phyloP scores from a whole-genome alignment of 2,888 invertebrate species.

The Volucella inflata region DNA sequence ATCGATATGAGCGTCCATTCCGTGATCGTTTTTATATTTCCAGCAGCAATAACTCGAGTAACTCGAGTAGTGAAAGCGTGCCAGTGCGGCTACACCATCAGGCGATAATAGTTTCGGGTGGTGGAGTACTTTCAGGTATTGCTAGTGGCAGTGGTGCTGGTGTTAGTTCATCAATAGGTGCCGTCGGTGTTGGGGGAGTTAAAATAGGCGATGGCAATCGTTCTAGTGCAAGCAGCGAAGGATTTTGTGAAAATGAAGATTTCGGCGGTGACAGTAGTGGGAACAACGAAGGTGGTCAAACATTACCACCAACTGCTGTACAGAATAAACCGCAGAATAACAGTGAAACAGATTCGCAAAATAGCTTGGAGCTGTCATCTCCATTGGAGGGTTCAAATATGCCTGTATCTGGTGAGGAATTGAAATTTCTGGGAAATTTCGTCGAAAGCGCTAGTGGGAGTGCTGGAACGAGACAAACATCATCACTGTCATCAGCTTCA shows the following conservation, averaged over 20 bases:
- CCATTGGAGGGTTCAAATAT: conserved; percentile 66
- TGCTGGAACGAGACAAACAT: conserved; percentile 77
- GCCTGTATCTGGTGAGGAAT: conserved; percentile 33
- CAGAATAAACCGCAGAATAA: conserved; percentile 67
- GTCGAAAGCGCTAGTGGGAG: conserved; percentile 53
- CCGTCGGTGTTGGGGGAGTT: conserved; percentile 81
- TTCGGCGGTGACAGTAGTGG: conserved; percentile 89
- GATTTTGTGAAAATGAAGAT: conserved; percentile 97
- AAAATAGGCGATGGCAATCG: conserved; percentile 89
- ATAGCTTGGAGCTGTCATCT: conserved; percentile 80
- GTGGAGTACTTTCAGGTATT: conserved; percentile 41
- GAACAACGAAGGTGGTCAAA: conserved; percentile 79
- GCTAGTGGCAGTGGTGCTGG: conserved; percentile 79
- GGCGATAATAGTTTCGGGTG: conserved; percentile 51
- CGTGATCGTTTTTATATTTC: conserved; percentile 82
- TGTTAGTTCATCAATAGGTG: conserved; percentile 79
- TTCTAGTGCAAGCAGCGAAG: conserved; percentile 97
- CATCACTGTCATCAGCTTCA: conserved; percentile 81
- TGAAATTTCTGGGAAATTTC: conserved; percentile 72
- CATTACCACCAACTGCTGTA: conserved; percentile 73
- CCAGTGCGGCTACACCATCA: conserved; percentile 78
- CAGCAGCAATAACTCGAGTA: conserved; percentile 80
- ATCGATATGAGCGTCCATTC: conserved; percentile 82
- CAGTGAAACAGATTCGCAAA: conserved; percentile 81
- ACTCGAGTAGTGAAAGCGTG: conserved; percentile 81